A percentile compares a stretch with the other conserved stretches of the same genome.
Conservation (phyloP, 1,140 invertebrate species). For the Drosophila cardini region DNA sequence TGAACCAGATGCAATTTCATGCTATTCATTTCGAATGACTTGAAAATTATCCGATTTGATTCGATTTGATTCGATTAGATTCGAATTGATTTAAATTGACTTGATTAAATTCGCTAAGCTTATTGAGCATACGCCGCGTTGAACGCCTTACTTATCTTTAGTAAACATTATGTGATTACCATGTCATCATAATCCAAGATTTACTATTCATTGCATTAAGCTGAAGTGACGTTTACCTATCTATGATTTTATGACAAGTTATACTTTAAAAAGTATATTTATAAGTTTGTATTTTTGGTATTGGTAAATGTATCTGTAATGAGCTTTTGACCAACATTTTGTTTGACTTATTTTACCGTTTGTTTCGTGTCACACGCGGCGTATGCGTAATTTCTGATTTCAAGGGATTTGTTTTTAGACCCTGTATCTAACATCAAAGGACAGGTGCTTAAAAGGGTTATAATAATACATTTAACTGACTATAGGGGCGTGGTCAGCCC, state of each 20-base stretch:
- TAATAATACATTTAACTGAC: too few species aligned
- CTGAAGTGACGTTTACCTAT: background rate
- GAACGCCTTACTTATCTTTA: background rate
- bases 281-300: conserved; percentile 14
- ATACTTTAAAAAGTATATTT: conserved; percentile 9
- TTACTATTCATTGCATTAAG: background rate
- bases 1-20: conserved; percentile 4
- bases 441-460: too few species aligned
- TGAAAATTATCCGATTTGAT: background rate
- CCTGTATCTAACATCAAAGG: too few species aligned
- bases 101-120: conserved; percentile 9
- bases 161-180: conserved; percentile 34
- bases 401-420: background rate
- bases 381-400: conserved; percentile 35
- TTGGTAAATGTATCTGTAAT: background rate
- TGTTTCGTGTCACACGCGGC: conserved; percentile 29
- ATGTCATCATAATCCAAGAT: conserved; percentile 9
- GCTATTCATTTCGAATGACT: background rate
- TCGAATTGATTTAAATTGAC: conserved; percentile 3
- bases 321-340: background rate
- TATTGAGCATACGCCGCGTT: conserved; percentile 17
- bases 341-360: background rate
- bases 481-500: too few species aligned
- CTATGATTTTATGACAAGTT: background rate
- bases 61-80: conserved; percentile 13